Evolutionary conservation across 2,113 vertebrate species (phyloP), one percentile per base, ranked within the genome.

Genomic region (Oreotrochilus melanogaster): DNA sequence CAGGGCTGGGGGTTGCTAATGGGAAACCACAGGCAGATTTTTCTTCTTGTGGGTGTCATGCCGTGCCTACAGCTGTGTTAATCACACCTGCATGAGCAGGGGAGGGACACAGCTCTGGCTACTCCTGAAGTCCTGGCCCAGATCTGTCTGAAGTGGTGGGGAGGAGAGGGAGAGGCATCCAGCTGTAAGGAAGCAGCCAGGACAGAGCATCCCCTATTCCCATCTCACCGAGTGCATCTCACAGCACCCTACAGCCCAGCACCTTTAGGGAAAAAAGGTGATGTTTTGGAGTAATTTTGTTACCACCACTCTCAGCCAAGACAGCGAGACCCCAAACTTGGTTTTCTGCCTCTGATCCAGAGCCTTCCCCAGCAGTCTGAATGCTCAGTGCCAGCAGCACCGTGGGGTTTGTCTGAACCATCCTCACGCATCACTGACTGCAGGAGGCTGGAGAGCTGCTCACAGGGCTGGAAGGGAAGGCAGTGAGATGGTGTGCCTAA

Each of bases 91-190:
- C 45, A 27, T 3, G 0, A 56, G n/a, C 35, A 8, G 18, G 0
- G 11, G 12, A 15, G 6, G 3, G 12, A 10, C 50, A 17, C 9
- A 25, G 42, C 7, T 58, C 80, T n/a, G 42, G 27, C 10, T 18
- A 10, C 28, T 50, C 18, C 31, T 33, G 14, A 47, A 66, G 28
- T 31, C 22, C 74, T 30, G 28, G 24, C 24, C 66, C 78, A 74
- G 45, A 0, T 0, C 8, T 0, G 0, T 30, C 51, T 30, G 11
- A 35, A n/a, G 18, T 0, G 6, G 30, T 1, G 0, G 0, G 33
- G 39, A 64, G 17, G 6, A 70, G 1, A 1, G 4, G 17, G 14
- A 78, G 67, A 53, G 4, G 18, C 42, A 71, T 18, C 39, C 69
- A 10, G 9, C 25, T 0, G 3, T 48, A 53, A 47, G 0, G 7